phyloP scores from a whole-genome alignment of 2,797 vertebrate species.

The Platyrinchus mystaceus region DNA sequence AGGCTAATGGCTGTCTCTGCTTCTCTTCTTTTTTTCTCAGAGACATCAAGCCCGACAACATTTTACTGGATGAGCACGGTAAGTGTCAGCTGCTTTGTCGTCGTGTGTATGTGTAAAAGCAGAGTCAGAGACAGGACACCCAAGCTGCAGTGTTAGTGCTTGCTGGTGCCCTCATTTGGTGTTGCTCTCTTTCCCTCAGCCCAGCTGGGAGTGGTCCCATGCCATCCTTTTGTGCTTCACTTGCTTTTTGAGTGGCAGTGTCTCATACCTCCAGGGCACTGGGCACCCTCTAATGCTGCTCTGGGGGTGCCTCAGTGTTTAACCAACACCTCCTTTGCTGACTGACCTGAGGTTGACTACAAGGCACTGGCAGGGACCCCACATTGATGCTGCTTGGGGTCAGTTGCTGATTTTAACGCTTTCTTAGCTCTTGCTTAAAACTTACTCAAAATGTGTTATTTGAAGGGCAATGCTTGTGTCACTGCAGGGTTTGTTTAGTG shows the following conservation, averaged over 20 bases:
- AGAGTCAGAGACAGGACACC: neutral
- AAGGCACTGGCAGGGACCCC: neutral
- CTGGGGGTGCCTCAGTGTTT: neutral
- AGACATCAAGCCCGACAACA: constrained; percentile 98
- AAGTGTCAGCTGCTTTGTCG: constrained; percentile 56
- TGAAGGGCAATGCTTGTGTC: neutral
- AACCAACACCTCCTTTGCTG: neutral
- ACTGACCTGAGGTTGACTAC: fast-evolving
- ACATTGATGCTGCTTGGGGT: neutral
- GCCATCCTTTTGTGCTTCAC: neutral
- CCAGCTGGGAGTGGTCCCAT: neutral
- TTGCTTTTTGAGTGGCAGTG: neutral
- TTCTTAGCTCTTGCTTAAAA: neutral
- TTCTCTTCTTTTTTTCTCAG: constrained; percentile 72
- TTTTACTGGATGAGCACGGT: constrained; percentile 95
- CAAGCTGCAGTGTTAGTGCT: neutral
- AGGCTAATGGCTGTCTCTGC: constrained; percentile 31
- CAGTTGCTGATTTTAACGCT: neutral
- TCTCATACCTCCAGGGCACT: fast-evolving
- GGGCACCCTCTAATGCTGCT: neutral
- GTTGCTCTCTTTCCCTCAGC: neutral
- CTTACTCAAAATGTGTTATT: neutral
- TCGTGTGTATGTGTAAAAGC: fast-evolving
- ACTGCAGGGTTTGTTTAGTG: neutral
- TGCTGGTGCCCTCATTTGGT: neutral